phyloP scores from a whole-genome alignment of 2,113 vertebrate genomes.

The Serinus canaria region DNA sequence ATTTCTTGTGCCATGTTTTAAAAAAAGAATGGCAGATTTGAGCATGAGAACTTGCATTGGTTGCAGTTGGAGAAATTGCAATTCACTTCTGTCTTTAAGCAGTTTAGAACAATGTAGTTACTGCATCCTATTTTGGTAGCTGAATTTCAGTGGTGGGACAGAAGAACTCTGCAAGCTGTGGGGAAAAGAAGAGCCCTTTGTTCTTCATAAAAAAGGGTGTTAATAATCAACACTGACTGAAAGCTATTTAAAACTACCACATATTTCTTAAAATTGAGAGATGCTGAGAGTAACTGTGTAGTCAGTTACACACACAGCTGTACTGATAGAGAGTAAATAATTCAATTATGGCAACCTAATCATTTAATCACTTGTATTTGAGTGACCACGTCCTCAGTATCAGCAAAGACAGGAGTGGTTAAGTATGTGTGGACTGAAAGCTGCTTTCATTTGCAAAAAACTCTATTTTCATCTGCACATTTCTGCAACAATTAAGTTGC shows the following conservation, averaged over 20 bases:
- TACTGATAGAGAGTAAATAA: not conserved
- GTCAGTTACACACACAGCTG: not conserved
- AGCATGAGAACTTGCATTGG: not conserved
- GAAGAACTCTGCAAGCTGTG: not conserved
- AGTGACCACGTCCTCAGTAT: not conserved
- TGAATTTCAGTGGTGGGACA: not conserved
- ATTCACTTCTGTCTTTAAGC: not conserved
- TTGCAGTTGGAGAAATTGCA: not conserved
- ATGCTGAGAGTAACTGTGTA: not conserved
- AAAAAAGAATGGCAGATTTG: not conserved
- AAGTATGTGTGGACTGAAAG: not conserved
- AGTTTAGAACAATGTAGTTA: not conserved
- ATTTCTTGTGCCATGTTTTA: not conserved
- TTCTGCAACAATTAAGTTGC: not conserved
- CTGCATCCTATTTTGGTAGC: not conserved
- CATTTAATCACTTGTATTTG: not conserved
- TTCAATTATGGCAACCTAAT: not conserved
- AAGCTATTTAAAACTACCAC: not conserved
- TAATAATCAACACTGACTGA: not conserved
- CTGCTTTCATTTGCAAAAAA: not conserved
- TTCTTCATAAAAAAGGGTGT: not conserved
- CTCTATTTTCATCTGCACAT: not conserved
- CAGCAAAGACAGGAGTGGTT: not conserved
- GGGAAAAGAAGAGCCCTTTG: not conserved
- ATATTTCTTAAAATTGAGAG: not conserved